Evolutionary conservation across 2,797 vertebrate genomes (phyloP), one percentile per base, ranked within the genome.

Genomic region (Miichthys miiuy): DNA sequence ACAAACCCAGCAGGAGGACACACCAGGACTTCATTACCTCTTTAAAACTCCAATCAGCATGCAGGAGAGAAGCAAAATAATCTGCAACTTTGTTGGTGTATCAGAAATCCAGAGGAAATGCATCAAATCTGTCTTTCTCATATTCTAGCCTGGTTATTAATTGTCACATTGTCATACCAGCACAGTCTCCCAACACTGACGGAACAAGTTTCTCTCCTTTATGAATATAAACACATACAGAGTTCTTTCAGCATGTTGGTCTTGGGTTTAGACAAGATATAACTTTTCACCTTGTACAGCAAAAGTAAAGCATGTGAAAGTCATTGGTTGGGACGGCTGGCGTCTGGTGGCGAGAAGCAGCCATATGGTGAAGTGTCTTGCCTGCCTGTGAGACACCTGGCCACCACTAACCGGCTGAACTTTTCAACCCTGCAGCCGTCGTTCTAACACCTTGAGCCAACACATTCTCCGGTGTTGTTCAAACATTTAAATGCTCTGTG

Each of bases 1-100:
- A 93, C 93, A 92, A 94, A 93, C 94, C 95, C 94, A 93, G 94
- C 93, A 92, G 92, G 93, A 94, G 92, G 94, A 90, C 87, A 93
- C 93, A 94, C 91, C 93, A 94, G 94, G 95, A 95, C 95, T 96
- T 96, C 95, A 97, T 96, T 96, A 96, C 94, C 93, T 94, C 94
- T 95, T 95, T 95, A 94, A 93, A 93, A 93, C 88, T 88, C 73
- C 85, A 91, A 92, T 93, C 89, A 87, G 76, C 86, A 91, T 86
- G 84, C 91, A 89, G 88, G 80, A 82, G 73, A 85, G 83, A 73
- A 74, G 82, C 66, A 63, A 89, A 91, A 90, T 83, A 89, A 91
- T 82, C 74, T 78, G 52, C 73, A 90, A 90, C 85, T 90, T 91
- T 89, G 75, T 87, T 86, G 72, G 47, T 79, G 1, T 42, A 79